These are phyloP conservation scores for Cecropterus lyciades DNA, from an alignment of 1,140 invertebrate species.

Conservation along the genomic window DNA sequence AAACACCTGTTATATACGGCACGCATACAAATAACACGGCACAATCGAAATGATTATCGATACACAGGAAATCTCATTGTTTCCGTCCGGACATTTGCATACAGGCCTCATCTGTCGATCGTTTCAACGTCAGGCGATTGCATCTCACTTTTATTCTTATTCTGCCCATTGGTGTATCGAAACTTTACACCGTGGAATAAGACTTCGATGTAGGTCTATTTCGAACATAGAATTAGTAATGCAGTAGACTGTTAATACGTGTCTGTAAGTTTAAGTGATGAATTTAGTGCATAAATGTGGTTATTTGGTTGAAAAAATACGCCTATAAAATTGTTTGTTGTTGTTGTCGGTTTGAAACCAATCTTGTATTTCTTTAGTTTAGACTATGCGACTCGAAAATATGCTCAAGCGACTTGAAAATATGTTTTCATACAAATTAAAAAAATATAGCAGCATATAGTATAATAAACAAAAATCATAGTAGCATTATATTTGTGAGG, in stretches of 20 bases:
- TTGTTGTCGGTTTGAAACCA: no score
- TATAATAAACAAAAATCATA: no score
- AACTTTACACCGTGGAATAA: constrained; percentile 58
- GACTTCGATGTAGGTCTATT: constrained; percentile 52
- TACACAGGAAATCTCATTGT: constrained; percentile 67
- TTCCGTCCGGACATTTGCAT: constrained; percentile 69
- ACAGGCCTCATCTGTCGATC: constrained; percentile 60
- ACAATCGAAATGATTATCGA: constrained; percentile 61
- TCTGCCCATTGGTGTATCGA: constrained; percentile 57
- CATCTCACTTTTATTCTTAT: constrained; percentile 53
- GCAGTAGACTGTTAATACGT: constrained; percentile 6
- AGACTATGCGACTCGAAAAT: no score
- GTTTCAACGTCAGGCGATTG: constrained; percentile 53
- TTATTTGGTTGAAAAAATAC: no score
- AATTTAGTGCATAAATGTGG: no score
- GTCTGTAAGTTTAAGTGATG: no score
- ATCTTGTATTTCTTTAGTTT: no score
- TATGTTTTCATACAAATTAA: no score
- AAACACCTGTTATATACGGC: constrained; percentile 27
- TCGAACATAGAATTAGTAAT: background rate
- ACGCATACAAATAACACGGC: constrained; percentile 6
- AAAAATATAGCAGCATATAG: no score
- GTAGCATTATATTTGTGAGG: no score
- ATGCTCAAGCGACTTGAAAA: no score
- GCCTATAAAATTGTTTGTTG: no score